Conservation (phyloP, 2,113 vertebrate genomes). For the Pseudorasbora parva region DNA sequence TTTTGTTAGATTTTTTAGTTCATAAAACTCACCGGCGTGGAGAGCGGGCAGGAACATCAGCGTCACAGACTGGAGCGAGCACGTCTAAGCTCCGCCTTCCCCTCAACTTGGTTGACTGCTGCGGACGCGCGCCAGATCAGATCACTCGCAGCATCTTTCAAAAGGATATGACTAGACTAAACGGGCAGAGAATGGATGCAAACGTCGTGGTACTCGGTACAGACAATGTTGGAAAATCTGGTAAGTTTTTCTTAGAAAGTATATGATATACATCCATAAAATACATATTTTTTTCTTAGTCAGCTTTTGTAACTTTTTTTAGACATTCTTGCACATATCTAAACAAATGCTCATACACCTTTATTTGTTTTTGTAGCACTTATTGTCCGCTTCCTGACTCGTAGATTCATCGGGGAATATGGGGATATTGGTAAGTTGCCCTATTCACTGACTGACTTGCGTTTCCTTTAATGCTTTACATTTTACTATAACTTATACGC, state of each 20-base stretch:
- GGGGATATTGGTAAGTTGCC: conserved; percentile 82
- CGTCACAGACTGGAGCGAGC: conserved; percentile 27
- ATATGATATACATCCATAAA: not conserved
- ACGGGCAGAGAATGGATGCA: conserved; percentile 72
- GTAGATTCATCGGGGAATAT: conserved; percentile 88
- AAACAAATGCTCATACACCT: not conserved
- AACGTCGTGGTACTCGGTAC: conserved; percentile 83
- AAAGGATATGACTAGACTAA: conserved; percentile 35
- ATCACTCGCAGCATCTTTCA: not conserved
- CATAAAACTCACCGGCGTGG: not conserved
- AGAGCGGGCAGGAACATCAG: too few species aligned
- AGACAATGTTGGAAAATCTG: conserved; percentile 84
- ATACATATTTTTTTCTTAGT: not conserved
- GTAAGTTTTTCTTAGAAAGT: conserved; percentile 61
- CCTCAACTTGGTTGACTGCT: not conserved
- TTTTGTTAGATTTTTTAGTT: not conserved
- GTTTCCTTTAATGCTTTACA: not conserved
- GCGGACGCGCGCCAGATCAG: not conserved
- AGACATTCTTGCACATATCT: not conserved
- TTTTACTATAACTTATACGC: too few species aligned
- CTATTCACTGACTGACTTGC: not conserved
- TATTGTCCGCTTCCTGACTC: conserved; percentile 85
- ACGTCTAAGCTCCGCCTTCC: conserved; percentile 22
- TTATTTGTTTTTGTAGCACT: conserved; percentile 74
- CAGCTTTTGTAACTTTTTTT: not conserved